These are phyloP conservation scores for Euzetes globulus DNA, from an alignment of 2,888 invertebrate species.

Conservation along the genomic window DNA sequence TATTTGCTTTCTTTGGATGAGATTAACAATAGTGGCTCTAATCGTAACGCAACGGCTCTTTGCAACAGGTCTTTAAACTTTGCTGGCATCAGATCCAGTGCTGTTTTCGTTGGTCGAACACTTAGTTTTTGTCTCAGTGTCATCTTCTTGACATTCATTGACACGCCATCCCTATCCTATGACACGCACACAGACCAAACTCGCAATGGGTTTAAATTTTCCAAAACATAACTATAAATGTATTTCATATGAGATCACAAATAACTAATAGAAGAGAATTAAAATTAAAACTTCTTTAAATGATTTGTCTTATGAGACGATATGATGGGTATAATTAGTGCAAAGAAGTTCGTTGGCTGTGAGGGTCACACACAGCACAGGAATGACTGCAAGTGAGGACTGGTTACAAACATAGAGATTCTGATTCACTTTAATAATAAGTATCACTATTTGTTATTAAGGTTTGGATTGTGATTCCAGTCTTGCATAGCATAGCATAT, in stretches of 20 bases:
- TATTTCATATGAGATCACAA: neutral
- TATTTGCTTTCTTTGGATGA: neutral
- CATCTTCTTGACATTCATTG: constrained; percentile 8
- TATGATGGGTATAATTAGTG: neutral
- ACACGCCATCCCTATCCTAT: constrained; percentile 1
- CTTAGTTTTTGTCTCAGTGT: constrained; percentile 22
- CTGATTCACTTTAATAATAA: constrained; percentile 2
- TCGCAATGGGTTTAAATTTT: neutral
- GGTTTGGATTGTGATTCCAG: neutral
- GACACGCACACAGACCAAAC: neutral
- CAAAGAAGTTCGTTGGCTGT: constrained; percentile 19
- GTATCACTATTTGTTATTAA: constrained; percentile 10
- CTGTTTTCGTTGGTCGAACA: constrained; percentile 1
- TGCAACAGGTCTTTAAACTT: constrained; percentile 27
- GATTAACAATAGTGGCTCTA: constrained; percentile 13
- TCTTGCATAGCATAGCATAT: constrained; percentile 13
- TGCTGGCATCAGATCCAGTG: neutral
- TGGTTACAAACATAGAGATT: neutral
- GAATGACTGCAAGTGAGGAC: neutral
- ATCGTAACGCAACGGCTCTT: constrained; percentile 11
- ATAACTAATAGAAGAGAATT: neutral
- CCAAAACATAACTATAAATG: neutral
- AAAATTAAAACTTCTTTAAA: neutral
- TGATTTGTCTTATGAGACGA: neutral
- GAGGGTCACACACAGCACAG: neutral